Base-by-base conservation (phyloP, 2,797 vertebrate genomes). In the Emydoidea blandingii region DNA sequence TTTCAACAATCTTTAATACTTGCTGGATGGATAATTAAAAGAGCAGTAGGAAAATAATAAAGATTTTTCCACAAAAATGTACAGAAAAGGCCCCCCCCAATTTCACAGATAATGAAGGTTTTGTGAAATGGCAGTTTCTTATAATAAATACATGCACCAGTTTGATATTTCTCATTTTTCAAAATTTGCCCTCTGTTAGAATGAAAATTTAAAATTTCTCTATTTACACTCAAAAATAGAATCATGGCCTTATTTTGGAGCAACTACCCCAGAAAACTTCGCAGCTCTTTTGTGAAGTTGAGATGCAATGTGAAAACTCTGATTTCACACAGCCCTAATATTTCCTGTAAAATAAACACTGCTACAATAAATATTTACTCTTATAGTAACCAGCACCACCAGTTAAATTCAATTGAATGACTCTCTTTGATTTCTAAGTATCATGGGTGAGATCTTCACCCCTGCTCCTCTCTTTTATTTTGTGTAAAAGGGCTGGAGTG, bases 331-430 rank as follows among this genome's bases (percentile, higher is more conserved):
- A 83, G 3, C 37, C 4, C 52, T 68, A 44, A 34, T 3, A 8
- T 1, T 0, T 0, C 11, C 79, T 49, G 27, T 49, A 27, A 74
- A 78, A 37, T 0, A 65, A 86, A 15, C 19, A 1, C 50, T 91
- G 91, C 65, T 44, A 21, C 31, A 59, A 76, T 76, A 86, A 89
- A 83, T 44, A 2, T 3, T 78, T 49, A 47, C 41, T 78, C 47
- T 49, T 47, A 78, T 29, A 49, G 41, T 29, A 49, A 12, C 7
- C 44, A 29, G 16, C 74, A 78, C 27, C 72, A 76, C 23, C 4
- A 5, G 52, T 2, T 49, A 27, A 56, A 87, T 74, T 37, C 5
- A 10, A 0, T 0, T 29, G 37, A 79, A 83, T 5, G 14, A 27
- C 72, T 6, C 23, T 68, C 78, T 29, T 6, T 81, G 15, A 41